Evolutionary conservation across 2,113 vertebrate species (phyloP), one percentile per base, ranked within the genome.

Genomic region (Todiramphus saurophagus): DNA sequence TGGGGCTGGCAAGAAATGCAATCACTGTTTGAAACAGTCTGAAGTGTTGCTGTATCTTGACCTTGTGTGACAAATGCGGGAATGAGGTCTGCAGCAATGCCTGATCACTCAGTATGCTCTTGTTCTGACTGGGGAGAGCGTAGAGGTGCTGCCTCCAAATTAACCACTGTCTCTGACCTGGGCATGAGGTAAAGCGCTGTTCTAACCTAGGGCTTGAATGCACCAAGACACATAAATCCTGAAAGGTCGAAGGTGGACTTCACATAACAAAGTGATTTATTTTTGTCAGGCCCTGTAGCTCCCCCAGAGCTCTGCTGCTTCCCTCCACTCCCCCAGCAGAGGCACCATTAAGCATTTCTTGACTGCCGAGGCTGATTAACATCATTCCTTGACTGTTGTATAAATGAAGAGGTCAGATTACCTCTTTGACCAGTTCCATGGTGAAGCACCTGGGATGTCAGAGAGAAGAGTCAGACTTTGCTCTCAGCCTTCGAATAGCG

Each of bases 41-140:
- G 11, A 17, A 55, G 39, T 46, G 35, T 56, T 90, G 46, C 56
- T 1, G 1, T 63, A 13, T 62, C 85, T 35, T 82, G 66, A 67
- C 70, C 31, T 86, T 11, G 14, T 46, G 67, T 74, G 77, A 69
- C 62, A 86, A 35, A n/a, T 31, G 30, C 5, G 59, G 62, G 48
- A 55, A 24, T 37, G 8, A 2, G 21, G 16, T 83, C 39, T 93
- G 68, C 39, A 18, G 28, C 25, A 62, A 73, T 25, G 11, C 39
- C 80, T 0, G 0, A 1, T 89, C 59, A 46, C 30, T 69, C 41
- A 21, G 0, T 5, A 16, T 68, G 3, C 33, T 44, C 11, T n/a
- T 56, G 25, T 56, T 81, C 60, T 55, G 56, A 33, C 30, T 23
- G n/a, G 12, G 43, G 48, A 64, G 68, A 72, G 48, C 63, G 60